Evolutionary conservation across 2,113 vertebrate species (phyloP), one percentile per base, ranked within the genome.

Genomic region (Prochilodus magdalenae): DNA sequence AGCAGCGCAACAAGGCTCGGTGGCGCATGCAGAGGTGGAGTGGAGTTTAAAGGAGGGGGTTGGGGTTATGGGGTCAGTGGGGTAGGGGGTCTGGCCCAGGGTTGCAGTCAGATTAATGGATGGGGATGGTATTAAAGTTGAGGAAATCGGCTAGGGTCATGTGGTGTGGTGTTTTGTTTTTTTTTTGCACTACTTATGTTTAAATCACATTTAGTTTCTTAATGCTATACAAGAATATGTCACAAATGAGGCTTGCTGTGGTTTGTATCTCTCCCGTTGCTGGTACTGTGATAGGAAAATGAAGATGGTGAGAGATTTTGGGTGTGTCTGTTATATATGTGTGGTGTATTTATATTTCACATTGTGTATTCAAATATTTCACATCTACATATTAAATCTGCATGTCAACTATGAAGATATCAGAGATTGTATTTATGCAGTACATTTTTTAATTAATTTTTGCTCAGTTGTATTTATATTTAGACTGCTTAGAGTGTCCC

Each of bases 1-100:
- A 93, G 93, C 93, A 93, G 93, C 91, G 90, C 91, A 91, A 92
- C 94, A 93, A 91, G 91, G 91, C 93, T 94, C 89, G 82, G 91
- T 93, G 90, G 88, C 90, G 87, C 94, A 94, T 96, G 95, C 94
- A 93, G 92, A 92, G 78, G 87, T 88, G 88, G 86, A 75, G 7
- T 27, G 60, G 80, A 15, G 47, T 60, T 75, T 62, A 77, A 77
- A 86, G 76, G 60, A 77, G 75, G 40, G 85, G 88, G 82, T 82
- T 82, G 67, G 84, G 76, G 83, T 51, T 73, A 36, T 18, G 33
- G 44, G 73, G n/a, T 49, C 2, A 75, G 89, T 91, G 24, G 71
- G 76, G 53, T 24, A 60, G 85, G 76, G 89, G 91, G 90, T 87
- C 91, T 91, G 91, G 93, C 94, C 93, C 93, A 93, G 94, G 93